Evolutionary conservation across 2,113 vertebrate species (phyloP).

Genomic region (Heterotilapia buettikoferi): DNA sequence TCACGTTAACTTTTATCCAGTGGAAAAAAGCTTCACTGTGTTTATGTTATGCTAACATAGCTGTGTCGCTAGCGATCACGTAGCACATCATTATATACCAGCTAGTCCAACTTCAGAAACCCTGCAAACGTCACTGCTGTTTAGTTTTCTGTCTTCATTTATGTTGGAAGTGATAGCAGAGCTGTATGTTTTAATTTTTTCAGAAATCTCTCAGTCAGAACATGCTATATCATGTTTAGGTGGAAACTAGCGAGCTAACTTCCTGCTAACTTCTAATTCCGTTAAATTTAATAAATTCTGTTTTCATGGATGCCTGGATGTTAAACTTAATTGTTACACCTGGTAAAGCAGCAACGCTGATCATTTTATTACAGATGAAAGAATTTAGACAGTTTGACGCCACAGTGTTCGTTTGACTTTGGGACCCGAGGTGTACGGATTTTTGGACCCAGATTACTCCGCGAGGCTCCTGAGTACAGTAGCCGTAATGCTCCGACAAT

Average conservation of each 20-base stretch:
- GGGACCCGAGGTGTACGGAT: neutral
- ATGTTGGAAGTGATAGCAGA: neutral
- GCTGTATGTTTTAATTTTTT: rapidly evolving
- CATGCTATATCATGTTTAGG: neutral
- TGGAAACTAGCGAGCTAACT: neutral
- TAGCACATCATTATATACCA: no score
- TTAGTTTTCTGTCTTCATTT: neutral
- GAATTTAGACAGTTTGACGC: neutral
- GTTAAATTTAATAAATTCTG: neutral
- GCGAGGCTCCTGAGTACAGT: neutral
- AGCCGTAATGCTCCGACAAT: rapidly evolving
- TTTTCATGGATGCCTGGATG: neutral
- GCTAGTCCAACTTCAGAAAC: rapidly evolving
- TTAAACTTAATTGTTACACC: neutral
- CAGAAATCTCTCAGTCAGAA: neutral
- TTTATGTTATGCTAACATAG: no score
- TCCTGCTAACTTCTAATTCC: neutral
- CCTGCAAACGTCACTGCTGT: rapidly evolving
- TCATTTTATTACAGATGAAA: neutral
- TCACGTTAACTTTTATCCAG: no score
- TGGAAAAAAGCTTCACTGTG: no score
- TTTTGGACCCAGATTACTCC: neutral
- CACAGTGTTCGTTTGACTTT: rapidly evolving
- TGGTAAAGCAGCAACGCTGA: neutral
- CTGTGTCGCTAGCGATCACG: no score